Evolutionary conservation across 2,113 vertebrate genomes (phyloP).

Genomic region (Archocentrus centrarchus): DNA sequence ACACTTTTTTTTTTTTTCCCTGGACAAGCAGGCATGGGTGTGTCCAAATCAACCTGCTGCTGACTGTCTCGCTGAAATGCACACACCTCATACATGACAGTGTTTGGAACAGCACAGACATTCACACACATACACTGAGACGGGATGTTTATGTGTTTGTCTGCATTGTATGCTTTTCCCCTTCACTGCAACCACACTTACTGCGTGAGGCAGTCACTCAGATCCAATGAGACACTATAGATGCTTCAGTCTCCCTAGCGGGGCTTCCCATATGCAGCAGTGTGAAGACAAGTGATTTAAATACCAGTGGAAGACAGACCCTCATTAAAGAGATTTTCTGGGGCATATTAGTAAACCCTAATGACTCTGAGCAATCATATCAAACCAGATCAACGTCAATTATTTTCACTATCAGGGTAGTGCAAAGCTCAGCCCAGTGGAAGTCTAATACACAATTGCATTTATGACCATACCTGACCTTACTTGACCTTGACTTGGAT

Average conservation of each 20-base stretch:
- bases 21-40: constrained; percentile 48
- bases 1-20: not conserved
- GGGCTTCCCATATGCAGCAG: constrained; percentile 24
- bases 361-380: constrained; percentile 62
- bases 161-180: not conserved
- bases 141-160: not conserved
- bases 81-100: constrained; percentile 37
- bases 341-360: constrained; percentile 43
- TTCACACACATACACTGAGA: not conserved
- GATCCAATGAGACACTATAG: constrained; percentile 28
- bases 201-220: constrained; percentile 44
- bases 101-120: constrained; percentile 32
- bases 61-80: constrained; percentile 28
- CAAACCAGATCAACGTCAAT: constrained; percentile 47
- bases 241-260: constrained; percentile 17
- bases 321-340: constrained; percentile 64
- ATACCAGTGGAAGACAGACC: constrained; percentile 28
- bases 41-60: constrained; percentile 56
- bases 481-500: not conserved
- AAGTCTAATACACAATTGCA: not conserved
- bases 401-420: not conserved
- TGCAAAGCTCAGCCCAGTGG: not conserved
- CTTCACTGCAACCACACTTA: constrained; percentile 13
- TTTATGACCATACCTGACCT: not conserved
- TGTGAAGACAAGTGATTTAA: constrained; percentile 29